Conservation (phyloP, 2,797 vertebrate genomes). For the Rousettus madagascariensis region DNA sequence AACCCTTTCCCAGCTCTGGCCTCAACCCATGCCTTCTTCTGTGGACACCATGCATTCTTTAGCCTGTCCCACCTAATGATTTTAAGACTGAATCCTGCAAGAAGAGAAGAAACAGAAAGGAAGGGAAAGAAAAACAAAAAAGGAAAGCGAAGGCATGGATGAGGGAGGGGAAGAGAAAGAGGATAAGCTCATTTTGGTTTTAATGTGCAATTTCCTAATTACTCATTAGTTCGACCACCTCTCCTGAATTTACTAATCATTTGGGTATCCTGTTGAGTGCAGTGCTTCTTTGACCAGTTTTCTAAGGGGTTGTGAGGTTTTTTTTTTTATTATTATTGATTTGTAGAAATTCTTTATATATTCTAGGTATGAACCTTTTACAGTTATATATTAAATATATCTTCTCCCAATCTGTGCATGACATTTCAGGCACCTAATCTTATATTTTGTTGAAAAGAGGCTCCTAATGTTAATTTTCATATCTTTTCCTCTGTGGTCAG, state of each 20-base stretch:
- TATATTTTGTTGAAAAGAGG: not conserved
- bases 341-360: not conserved
- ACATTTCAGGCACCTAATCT: not conserved
- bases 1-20: not conserved
- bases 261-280: not conserved
- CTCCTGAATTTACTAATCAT: not conserved
- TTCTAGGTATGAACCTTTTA: not conserved
- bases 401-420: not conserved
- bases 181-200: not conserved
- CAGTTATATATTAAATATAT: not conserved
- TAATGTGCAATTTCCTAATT: not conserved
- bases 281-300: not conserved
- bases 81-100: not conserved
- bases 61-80: not conserved
- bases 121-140: not conserved
- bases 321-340: not conserved
- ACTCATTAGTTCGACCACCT: not conserved
- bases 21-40: not conserved
- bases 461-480: not conserved
- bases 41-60: not conserved
- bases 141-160: not conserved
- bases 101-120: not conserved
- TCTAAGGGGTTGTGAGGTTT: not conserved
- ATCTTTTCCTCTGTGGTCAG: not conserved
- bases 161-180: not conserved